Evolutionary conservation across 2,888 invertebrate genomes (phyloP), one percentile per base, ranked within the genome.

Genomic region (Rotaria socialis): DNA sequence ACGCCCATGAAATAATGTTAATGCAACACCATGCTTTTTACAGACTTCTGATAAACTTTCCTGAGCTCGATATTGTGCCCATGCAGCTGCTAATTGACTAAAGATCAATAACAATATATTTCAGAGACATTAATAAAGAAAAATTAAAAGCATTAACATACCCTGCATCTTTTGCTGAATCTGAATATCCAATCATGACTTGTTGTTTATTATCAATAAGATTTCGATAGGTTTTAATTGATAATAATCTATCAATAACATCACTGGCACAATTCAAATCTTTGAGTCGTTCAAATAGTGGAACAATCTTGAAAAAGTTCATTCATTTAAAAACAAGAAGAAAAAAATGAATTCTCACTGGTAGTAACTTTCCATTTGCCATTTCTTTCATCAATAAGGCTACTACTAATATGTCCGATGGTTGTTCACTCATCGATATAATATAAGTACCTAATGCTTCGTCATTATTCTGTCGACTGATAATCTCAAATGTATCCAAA

Each of bases 31-130:
- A 5, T 80, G 80, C 14, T 80, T 47, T 47, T 80, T 22, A 47
- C 80, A 80, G 24, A 47, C 10, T 80, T 80, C 47, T 10, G 47
- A 10, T n/a, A 80, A n/a, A 47, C 80, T n/a, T 47, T 80, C 80
- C 47, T 80, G 80, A 43, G 80, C 80, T 47, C 47, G 80, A 80
- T 80, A 80, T 80, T 80, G 80, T n/a, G 80, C 80, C 80, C 80
- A 80, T 3, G 80, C 80, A n/a, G 80, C 80, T 24, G 80, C 80
- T 80, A 80, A 47, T 80, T 80, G 80, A 47, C 80, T 80, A 47
- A 47, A 52, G 4, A 52, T 16, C 11, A 52, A 52, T 16, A 11
- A 52, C 11, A 52, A 14, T 52, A 16, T 11, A 8, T 52, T 52
- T 52, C 16, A 16, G 3, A 52, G 4, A 52, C 0, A 52, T 52